Percentiles rank a stretch among this genome's conserved stretches.
Conservation (phyloP, 2,888 invertebrate species). For the Charanyca ferruginea region DNA sequence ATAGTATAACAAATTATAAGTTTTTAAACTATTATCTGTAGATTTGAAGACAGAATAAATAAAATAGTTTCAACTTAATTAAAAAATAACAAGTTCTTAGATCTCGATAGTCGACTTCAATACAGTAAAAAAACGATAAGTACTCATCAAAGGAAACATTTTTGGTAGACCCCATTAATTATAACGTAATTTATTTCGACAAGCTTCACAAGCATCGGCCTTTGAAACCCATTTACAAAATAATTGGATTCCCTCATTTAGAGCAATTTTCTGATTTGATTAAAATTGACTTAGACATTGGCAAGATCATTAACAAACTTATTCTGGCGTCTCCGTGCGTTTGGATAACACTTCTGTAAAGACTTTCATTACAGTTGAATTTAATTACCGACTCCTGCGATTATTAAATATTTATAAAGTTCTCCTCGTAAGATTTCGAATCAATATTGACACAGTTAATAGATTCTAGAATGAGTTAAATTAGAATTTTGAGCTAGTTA, state of each 20-base stretch:
- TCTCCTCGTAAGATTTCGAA: constrained; percentile 35
- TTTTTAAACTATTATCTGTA: not conserved
- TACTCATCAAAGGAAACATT: constrained; percentile 56
- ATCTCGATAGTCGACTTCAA: constrained; percentile 5
- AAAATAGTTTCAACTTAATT: not conserved
- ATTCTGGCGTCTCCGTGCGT: constrained; percentile 56
- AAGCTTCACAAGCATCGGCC: constrained; percentile 67
- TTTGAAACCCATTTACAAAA: constrained; percentile 76
- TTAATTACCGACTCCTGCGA: constrained; percentile 59
- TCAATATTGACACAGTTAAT: constrained; percentile 51
- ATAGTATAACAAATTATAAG: too few relatives aligned
- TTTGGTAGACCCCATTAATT: constrained; percentile 63
- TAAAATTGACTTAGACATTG: constrained; percentile 72
- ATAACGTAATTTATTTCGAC: constrained; percentile 66
- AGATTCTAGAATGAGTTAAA: constrained; percentile 33
- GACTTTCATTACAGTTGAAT: constrained; percentile 62
- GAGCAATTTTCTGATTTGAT: constrained; percentile 74
- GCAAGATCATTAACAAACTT: constrained; percentile 68
- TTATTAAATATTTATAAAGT: constrained; percentile 61
- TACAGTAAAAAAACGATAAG: constrained; percentile 48
- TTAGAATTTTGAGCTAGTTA: constrained; percentile 37
- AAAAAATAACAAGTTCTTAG: constrained; percentile 1
- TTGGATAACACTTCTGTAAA: constrained; percentile 65
- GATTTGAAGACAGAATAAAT: not conserved
- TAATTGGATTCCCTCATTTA: constrained; percentile 78